Base-by-base conservation (phyloP, 1,140 invertebrate species). In the Plectrocnemia conspersa region DNA sequence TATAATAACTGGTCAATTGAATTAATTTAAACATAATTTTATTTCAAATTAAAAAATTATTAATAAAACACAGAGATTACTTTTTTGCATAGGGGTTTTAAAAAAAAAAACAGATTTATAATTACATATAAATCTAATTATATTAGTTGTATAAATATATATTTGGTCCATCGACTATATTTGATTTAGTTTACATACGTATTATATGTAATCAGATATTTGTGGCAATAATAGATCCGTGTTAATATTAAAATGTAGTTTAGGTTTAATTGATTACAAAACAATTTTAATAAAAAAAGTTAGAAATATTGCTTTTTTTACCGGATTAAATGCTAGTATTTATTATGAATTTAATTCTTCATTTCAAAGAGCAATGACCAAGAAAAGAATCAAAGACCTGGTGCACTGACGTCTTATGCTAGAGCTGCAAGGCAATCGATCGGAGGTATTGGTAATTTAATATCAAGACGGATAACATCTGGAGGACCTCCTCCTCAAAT, bases 401-500 rank as follows among this genome's bases (percentile, higher is more conserved):
- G 36, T 32, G 54, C 65, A 25, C 59, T 69, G 42, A 66, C 68
- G 33, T 67, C 66, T 27, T 77, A 69, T 58, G 71, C 74, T 42
- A 63, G 68, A 59, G 69, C 69, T 32, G 74, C 73, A 42, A 70
- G 73, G 47, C 68, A 73, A 57, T 72, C 74, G 52, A 74, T 75
- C 64, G 71, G 72, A 63, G 69, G 68, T 66, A 71, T 80, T 63
- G 77, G 77, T 62, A 79, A 77, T 73, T 77, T 79, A 70, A 77
- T 84, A 72, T 75, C 76, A 63, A 78, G 77, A 73, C 85, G 85
- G 79, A 85, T 86, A 83, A 82, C 82, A 69, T 77, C 81, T 62
- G 75, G 76, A 66, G 78, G 77, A 66, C 77, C 76, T 66, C 76
- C 70, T 63, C 72, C 74, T 67, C 75, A 78, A 63, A 24, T 5